A percentile compares a stretch with the other conserved stretches of the same genome.
These are phyloP conservation scores for Campaea margaritaria DNA, from an alignment of 2,888 invertebrate genomes.

Conservation along the genomic window DNA sequence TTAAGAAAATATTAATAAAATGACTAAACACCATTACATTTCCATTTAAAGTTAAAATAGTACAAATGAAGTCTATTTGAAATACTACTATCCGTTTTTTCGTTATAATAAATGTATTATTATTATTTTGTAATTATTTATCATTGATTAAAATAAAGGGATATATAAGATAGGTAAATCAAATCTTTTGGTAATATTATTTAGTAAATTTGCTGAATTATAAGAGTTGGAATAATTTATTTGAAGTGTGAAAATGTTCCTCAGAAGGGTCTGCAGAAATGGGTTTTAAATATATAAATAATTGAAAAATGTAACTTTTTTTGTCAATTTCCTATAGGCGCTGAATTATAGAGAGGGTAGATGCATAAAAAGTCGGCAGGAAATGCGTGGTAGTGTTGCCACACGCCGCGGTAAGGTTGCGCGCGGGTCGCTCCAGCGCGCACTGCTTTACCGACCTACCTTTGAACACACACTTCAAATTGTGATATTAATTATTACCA, in stretches of 20 bases:
- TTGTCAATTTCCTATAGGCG: slow-evolving; percentile 76
- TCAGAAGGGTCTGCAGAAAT: slow-evolving; percentile 56
- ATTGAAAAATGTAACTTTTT: slow-evolving; percentile 69
- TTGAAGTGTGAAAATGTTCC: slow-evolving; percentile 25
- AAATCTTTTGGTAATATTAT: slow-evolving; percentile 7
- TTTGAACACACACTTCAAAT: slow-evolving; percentile 1
- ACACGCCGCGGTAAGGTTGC: slow-evolving; percentile 70
- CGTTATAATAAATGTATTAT: slow-evolving; percentile 4
- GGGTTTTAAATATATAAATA: slow-evolving; percentile 59
- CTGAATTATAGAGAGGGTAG: slow-evolving; percentile 74
- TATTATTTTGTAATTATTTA: slow-evolving; percentile 23
- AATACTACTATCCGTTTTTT: slow-evolving; percentile 12
- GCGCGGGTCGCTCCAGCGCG: slow-evolving; percentile 41
- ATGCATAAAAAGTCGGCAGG: slow-evolving; percentile 64
- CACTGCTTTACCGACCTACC: slow-evolving; percentile 1
- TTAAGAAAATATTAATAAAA: slow-evolving; percentile 5
- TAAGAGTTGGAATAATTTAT: slow-evolving; percentile 7
- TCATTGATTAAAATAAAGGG: slow-evolving; percentile 12
- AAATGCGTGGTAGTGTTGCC: slow-evolving; percentile 72
- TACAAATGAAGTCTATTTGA: neutral
- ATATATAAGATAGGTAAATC: slow-evolving; percentile 3
- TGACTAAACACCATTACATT: neutral
- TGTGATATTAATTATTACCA: slow-evolving; percentile 1
- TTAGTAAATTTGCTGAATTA: slow-evolving; percentile 16
- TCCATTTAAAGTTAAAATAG: neutral